Evolutionary conservation across 1,140 invertebrate species (phyloP).

Genomic region (Odontomachus brunneus): DNA sequence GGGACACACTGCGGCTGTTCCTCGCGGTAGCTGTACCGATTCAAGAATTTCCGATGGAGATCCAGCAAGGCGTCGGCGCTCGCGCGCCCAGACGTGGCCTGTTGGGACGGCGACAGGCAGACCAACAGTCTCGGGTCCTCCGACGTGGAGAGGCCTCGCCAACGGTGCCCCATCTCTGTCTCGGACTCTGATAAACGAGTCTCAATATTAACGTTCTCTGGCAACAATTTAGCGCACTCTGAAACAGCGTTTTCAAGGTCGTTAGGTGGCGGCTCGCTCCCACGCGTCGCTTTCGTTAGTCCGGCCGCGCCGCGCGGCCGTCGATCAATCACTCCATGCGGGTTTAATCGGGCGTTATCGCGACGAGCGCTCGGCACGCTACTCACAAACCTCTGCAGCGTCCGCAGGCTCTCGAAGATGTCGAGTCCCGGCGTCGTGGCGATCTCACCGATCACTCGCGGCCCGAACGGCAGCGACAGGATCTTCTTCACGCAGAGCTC

Average conservation of each 20-base stretch:
- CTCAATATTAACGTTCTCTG: conserved; percentile 15
- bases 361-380: conserved; percentile 25
- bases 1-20: conserved; percentile 72
- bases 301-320: conserved; percentile 5
- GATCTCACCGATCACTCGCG: conserved; percentile 88
- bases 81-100: conserved; percentile 84
- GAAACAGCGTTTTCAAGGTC: conserved; percentile 56
- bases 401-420: conserved; percentile 84
- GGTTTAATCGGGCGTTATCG: conserved; percentile 41
- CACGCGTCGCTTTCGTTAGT: conserved; percentile 48
- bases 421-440: conserved; percentile 87
- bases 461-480: conserved; percentile 88
- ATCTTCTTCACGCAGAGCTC: conserved; percentile 88
- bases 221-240: conserved; percentile 74
- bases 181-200: conserved; percentile 7
- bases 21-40: conserved; percentile 87
- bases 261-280: conserved; percentile 17
- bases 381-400: conserved; percentile 71
- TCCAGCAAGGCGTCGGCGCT: conserved; percentile 88
- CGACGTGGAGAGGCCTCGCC: conserved; percentile 87
- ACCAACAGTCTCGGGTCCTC: conserved; percentile 87
- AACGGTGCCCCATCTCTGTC: conserved; percentile 75
- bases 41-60: conserved; percentile 89
- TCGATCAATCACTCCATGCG: conserved; percentile 64
- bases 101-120: conserved; percentile 90